phyloP scores from a whole-genome alignment of 2,888 invertebrate species.

The Pheosia gnoma region DNA sequence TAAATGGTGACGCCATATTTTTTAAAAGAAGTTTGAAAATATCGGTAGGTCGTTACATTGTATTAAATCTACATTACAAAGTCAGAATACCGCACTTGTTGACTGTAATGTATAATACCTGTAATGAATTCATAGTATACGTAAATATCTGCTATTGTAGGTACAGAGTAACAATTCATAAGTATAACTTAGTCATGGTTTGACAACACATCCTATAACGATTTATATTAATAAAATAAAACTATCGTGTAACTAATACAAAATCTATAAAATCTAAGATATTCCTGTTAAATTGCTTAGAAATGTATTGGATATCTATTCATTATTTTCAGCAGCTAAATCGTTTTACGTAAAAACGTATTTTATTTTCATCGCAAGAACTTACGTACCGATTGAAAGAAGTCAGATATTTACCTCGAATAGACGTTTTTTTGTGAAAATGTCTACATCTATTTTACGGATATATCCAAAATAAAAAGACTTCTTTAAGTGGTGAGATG shows the following conservation, averaged over 20 bases:
- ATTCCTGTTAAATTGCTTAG: too few relatives aligned
- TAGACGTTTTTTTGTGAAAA: constrained; percentile 2
- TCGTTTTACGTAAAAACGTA: neutral
- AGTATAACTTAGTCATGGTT: constrained; percentile 15
- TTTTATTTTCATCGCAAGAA: constrained; percentile 3
- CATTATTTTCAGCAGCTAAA: neutral
- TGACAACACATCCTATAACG: constrained; percentile 8
- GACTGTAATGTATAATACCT: constrained; percentile 15
- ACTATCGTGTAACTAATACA: neutral
- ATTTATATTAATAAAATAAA: constrained; percentile 9
- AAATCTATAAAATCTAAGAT: too few relatives aligned
- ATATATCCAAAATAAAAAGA: too few relatives aligned
- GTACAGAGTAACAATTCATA: too few relatives aligned
- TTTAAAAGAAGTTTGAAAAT: neutral
- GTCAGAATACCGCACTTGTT: constrained; percentile 20
- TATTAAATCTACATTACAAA: constrained; percentile 9
- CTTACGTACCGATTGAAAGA: neutral
- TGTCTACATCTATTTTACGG: neutral
- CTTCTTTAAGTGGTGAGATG: neutral
- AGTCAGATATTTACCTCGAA: neutral
- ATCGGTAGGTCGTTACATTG: neutral
- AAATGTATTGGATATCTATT: too few relatives aligned
- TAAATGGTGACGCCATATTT: too few relatives aligned
- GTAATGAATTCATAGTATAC: constrained; percentile 8
- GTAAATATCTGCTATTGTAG: neutral